These are phyloP conservation scores for Amphibalanus amphitrite DNA, from an alignment of 1,140 invertebrate genomes.

Conservation along the genomic window DNA sequence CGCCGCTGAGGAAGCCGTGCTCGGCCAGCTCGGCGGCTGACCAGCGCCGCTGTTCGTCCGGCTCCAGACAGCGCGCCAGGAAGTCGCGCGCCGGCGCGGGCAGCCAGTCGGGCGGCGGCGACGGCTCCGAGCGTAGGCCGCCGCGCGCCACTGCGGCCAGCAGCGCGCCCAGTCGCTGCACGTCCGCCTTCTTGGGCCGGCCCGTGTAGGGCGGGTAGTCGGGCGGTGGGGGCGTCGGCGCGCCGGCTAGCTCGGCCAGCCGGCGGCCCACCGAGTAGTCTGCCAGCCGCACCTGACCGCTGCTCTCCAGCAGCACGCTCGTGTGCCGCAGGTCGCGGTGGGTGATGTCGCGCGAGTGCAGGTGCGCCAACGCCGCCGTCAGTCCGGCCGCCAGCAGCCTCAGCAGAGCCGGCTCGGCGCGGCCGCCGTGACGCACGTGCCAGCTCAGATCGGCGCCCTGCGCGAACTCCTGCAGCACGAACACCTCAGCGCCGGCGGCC, in stretches of 20 bases:
- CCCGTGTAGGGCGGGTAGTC: constrained; percentile 35
- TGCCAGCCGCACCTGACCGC: constrained; percentile 30
- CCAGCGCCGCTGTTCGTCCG: constrained; percentile 45
- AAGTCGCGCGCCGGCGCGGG: constrained; percentile 28
- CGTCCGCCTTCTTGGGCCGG: constrained; percentile 49
- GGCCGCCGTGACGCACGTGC: constrained; percentile 34
- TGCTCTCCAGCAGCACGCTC: constrained; percentile 42
- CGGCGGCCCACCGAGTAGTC: constrained; percentile 54
- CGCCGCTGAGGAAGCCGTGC: constrained; percentile 33
- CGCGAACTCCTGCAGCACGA: constrained; percentile 38
- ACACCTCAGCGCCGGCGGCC: constrained; percentile 26
- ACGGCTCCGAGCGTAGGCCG: constrained; percentile 30
- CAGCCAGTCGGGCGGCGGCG: constrained; percentile 31
- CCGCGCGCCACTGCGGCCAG: constrained; percentile 38
- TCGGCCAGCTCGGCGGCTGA: constrained; percentile 42
- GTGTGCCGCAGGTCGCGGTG: constrained; percentile 51
- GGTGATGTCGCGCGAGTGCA: constrained; percentile 58
- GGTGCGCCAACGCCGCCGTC: constrained; percentile 43
- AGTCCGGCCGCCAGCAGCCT: constrained; percentile 43
- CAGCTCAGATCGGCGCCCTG: constrained; percentile 33
- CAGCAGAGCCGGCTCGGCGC: constrained; percentile 38
- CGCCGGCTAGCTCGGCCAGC: constrained; percentile 30
- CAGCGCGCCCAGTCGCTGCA: constrained; percentile 45
- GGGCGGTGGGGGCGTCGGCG: constrained; percentile 20
- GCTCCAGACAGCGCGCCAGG: constrained; percentile 37